A percentile compares a stretch with the other conserved stretches of the same genome.
These are phyloP conservation scores for Prionailurus bengalensis DNA, from an alignment of 2,113 vertebrate genomes.

Conservation along the genomic window DNA sequence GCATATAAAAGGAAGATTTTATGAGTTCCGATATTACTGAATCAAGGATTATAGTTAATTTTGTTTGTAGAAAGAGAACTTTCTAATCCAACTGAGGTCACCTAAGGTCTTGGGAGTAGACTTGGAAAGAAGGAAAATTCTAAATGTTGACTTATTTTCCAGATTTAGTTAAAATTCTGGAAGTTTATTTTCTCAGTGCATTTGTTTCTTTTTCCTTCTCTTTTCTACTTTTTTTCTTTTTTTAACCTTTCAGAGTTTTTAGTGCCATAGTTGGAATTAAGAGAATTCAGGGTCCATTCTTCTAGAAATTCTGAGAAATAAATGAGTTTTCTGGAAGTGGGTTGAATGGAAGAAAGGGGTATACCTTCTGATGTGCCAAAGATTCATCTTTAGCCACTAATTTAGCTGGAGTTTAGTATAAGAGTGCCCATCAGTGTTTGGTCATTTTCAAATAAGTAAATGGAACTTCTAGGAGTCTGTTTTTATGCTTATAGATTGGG, in stretches of 20 bases:
- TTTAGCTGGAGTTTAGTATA: background rate
- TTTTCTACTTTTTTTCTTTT: background rate
- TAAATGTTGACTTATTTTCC: constrained; percentile 49
- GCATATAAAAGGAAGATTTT: constrained; percentile 12
- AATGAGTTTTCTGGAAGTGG: background rate
- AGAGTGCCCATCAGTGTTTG: background rate
- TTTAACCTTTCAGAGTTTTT: background rate
- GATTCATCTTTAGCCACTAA: background rate
- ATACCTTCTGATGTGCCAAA: background rate
- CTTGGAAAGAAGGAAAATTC: constrained; percentile 56
- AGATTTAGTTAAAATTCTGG: constrained; percentile 38
- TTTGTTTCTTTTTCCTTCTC: background rate
- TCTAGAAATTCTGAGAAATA: constrained; percentile 9
- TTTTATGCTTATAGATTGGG: constrained; percentile 27
- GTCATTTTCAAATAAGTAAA: background rate
- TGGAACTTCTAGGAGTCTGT: background rate
- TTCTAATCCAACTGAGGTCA: constrained; percentile 39
- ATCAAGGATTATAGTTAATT: constrained; percentile 19
- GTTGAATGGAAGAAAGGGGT: background rate
- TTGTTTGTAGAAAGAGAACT: constrained; percentile 16
- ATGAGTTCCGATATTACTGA: background rate
- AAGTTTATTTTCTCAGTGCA: background rate
- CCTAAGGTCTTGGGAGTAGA: constrained; percentile 52
- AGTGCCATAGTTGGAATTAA: background rate
- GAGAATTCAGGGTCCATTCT: background rate